Conservation (phyloP, 2,797 vertebrate genomes). For the Synaphobranchus kaupii region DNA sequence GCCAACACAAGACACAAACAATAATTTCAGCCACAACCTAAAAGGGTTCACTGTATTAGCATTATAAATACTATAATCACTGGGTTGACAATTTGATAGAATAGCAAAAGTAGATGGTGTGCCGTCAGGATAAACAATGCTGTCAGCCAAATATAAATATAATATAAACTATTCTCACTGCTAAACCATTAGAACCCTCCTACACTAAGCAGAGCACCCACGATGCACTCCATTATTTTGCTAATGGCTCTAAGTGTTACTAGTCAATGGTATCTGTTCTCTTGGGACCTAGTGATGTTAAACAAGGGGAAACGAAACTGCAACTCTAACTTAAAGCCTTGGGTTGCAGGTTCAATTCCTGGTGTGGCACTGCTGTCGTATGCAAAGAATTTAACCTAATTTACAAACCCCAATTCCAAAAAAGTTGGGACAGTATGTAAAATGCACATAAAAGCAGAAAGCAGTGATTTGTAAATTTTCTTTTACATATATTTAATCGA, state of each 20-base stretch:
- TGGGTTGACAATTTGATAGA: neutral
- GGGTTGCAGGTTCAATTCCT: neutral
- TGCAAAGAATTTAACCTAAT: neutral
- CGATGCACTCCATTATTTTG: neutral
- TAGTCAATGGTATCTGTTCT: neutral
- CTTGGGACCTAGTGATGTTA: neutral
- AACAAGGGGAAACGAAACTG: neutral
- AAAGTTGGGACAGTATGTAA: too few relatives aligned
- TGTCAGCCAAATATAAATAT: neutral
- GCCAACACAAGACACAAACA: neutral
- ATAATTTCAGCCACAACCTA: neutral
- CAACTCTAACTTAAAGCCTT: neutral
- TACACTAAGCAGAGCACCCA: neutral
- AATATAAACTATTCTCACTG: neutral
- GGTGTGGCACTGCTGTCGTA: neutral
- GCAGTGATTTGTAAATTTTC: too few relatives aligned
- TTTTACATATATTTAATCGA: too few relatives aligned
- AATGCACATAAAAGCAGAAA: too few relatives aligned
- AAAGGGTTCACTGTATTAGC: neutral
- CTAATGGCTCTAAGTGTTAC: neutral
- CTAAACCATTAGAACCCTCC: neutral
- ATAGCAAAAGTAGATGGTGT: neutral
- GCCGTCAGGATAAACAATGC: neutral
- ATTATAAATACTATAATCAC: neutral
- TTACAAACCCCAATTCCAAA: too few relatives aligned